phyloP scores from a whole-genome alignment of 2,888 invertebrate genomes.

The Deilephila porcellus region DNA sequence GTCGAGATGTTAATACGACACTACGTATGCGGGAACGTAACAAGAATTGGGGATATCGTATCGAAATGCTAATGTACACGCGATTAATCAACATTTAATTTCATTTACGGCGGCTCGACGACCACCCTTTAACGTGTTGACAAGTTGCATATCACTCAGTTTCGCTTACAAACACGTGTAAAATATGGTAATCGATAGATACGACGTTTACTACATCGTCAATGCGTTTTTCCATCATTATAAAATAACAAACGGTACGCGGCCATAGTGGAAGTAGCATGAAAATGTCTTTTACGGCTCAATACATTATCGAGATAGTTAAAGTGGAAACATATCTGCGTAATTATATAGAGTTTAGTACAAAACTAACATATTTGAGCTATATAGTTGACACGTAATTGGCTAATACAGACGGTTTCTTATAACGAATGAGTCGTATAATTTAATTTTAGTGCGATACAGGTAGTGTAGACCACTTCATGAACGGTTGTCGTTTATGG shows the following conservation, averaged over 20 bases:
- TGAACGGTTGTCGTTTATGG: slow-evolving; percentile 40
- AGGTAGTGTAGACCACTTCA: slow-evolving; percentile 38
- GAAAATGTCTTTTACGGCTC: slow-evolving; percentile 13
- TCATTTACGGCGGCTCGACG: slow-evolving; percentile 33
- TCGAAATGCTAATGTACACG: slow-evolving; percentile 46
- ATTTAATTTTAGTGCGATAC: slow-evolving; percentile 40
- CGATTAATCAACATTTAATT: slow-evolving; percentile 42
- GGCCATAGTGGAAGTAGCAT: not conserved
- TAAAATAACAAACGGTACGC: not conserved
- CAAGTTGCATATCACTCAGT: slow-evolving; percentile 19
- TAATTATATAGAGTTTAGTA: slow-evolving; percentile 12
- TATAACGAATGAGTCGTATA: slow-evolving; percentile 39
- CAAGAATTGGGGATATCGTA: slow-evolving; percentile 47
- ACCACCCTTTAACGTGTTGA: not conserved
- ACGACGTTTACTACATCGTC: slow-evolving; percentile 37
- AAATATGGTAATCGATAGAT: not conserved
- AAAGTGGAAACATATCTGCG: not conserved
- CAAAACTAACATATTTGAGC: slow-evolving; percentile 19
- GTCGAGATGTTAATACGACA: slow-evolving; percentile 44
- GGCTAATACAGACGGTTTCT: slow-evolving; percentile 25
- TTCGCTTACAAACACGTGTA: not conserved
- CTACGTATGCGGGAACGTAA: slow-evolving; percentile 42
- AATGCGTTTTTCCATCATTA: slow-evolving; percentile 34
- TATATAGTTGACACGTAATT: slow-evolving; percentile 27
- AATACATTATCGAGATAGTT: slow-evolving; percentile 9